Base-by-base conservation (phyloP, 1,140 invertebrate species). In the Brachionus sp. region DNA sequence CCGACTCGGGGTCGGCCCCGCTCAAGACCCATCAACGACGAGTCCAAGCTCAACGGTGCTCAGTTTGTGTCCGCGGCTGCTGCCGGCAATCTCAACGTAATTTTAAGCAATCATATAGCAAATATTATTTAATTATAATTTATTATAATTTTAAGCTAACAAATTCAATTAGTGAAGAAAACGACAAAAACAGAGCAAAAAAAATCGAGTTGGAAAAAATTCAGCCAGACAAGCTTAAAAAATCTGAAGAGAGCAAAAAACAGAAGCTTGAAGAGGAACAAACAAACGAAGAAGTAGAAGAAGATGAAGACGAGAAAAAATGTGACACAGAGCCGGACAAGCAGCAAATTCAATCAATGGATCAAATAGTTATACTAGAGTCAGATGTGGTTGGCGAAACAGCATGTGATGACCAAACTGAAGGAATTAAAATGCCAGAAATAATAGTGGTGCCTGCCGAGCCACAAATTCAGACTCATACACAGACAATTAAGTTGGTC, bases 191-290 rank as follows among this genome's bases (percentile, higher is more conserved):
- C 13, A 35, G 25, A 6, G 23, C 12, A n/a, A 46, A 75, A 75
- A 46, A 44, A 39, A 25, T 13, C 39, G 70, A 75, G 44, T 5
- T 46, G 25, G 70, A 75, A 29, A 75, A 75, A 46, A 75, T 75
- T 25, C 70, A 75, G 44, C 70, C 70, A 3, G 70, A 75, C 70
- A 75, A 75, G 44, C 42, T 75, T 12, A 75, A 46, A 75, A 75
- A 75, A 29, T 46, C 37, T 0, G 37, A 46, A 46, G 42, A 75
- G 44, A 75, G 5, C 23, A 75, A 75, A 75, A 44, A 75, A 23
- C 70, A 75, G n/a, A 25, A 13, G 44, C 10, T 46, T 5, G 9
- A 75, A 29, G n/a, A 44, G 13, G 70, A 75, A 46, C 19, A 29
- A 13, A 9, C 10, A 0, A 37, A n/a, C 5, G 12, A 16, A 35